Percentiles rank a stretch among this genome's conserved stretches.
These are phyloP conservation scores for Thunnus albacares DNA, from an alignment of 2,797 vertebrate genomes.

Conservation along the genomic window DNA sequence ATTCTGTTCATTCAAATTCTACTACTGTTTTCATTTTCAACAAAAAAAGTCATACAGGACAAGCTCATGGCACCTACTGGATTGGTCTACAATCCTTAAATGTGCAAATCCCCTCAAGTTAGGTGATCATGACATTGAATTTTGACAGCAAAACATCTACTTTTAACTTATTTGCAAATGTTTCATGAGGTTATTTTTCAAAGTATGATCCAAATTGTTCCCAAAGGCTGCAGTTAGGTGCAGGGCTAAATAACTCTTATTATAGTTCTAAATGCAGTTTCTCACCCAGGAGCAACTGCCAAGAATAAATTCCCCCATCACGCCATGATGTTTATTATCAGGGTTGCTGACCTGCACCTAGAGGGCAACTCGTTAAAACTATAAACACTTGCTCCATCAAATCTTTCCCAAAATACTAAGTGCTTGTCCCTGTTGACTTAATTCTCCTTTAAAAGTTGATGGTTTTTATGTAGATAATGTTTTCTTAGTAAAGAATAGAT, in stretches of 20 bases:
- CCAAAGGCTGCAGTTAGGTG: slow-evolving; percentile 2
- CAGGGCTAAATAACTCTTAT: slow-evolving; percentile 11
- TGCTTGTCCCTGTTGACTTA: slow-evolving; percentile 57
- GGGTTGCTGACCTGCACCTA: slow-evolving; percentile 63
- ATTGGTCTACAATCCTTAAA: background rate
- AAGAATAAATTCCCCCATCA: slow-evolving; percentile 65
- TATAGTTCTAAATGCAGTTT: slow-evolving; percentile 18
- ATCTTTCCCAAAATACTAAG: slow-evolving; percentile 60
- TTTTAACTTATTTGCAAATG: slow-evolving; percentile 13
- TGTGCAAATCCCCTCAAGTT: no score
- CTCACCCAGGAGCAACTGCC: slow-evolving; percentile 46
- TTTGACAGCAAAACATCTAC: slow-evolving; percentile 23
- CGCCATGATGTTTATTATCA: slow-evolving; percentile 70
- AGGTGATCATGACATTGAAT: slow-evolving; percentile 15
- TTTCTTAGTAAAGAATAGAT: slow-evolving; percentile 44
- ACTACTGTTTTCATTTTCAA: background rate
- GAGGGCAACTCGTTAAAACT: slow-evolving; percentile 64
- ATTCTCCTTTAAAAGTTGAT: slow-evolving; percentile 70
- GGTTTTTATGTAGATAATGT: slow-evolving; percentile 55
- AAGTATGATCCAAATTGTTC: slow-evolving; percentile 18
- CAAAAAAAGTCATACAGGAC: no score
- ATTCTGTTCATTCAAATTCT: background rate
- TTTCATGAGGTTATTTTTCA: slow-evolving; percentile 14
- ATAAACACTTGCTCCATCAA: slow-evolving; percentile 68
- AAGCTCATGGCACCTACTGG: background rate